Evolutionary conservation across 2,888 invertebrate species (phyloP), one percentile per base, ranked within the genome.

Genomic region (Drosophila imparisetae): DNA sequence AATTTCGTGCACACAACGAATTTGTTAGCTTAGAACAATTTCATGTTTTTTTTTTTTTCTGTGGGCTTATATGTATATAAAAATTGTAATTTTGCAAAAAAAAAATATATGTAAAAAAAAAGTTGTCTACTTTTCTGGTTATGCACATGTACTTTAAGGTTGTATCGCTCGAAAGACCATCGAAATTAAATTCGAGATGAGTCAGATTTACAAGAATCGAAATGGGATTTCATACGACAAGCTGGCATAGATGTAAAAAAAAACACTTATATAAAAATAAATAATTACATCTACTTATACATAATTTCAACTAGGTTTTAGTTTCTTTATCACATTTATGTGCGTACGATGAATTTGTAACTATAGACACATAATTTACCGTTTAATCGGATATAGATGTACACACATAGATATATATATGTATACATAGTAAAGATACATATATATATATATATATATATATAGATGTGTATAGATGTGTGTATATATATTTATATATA

Each of bases 281-380:
- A 58, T 11, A 45, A 66, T 72, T 72, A 53, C 13, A 50, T 29
- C 69, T 77, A 77, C 63, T 66, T 77, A 77, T 36, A 66, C 18
- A 64, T 66, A 66, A 59, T 77, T 64, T 78, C 45, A 68, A 62
- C 72, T 76, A 73, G 52, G n/a, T 73, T 52, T 55, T 60, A 55
- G 55, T 42, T 57, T 29, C 40, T 58, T 42, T 75, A 79, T 78
- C 79, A 79, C 78, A 79, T 79, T 70, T 61, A 66, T 65, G 74
- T 75, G 68, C 72, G 66, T 52, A 58, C 32, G 62, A 70, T 66
- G 54, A 61, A 60, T 54, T 58, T 61, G 42, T 58, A 58, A 59
- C 59, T 72, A 58, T 71, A 66, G 66, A 75, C 62, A 76, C 61
- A 64, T 67, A 58, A 69, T 62, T 58, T 55, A 64, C 34, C 40